A percentile compares a stretch with the other conserved stretches of the same genome.
phyloP scores from a whole-genome alignment of 2,113 vertebrate genomes.

The Beaufortia kweichowensis region DNA sequence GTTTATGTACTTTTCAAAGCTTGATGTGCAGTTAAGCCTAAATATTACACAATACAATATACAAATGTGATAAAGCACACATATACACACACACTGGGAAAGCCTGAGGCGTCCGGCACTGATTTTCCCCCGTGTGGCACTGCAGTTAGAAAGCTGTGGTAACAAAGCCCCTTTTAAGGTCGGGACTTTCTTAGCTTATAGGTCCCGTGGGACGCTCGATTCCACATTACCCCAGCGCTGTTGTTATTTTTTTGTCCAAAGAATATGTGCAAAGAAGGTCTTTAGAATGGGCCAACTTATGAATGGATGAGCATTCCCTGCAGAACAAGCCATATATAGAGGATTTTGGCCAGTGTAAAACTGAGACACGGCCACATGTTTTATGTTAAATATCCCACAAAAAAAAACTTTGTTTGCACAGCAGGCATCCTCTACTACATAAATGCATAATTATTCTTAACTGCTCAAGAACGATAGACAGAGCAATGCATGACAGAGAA shows the following conservation, averaged over 20 bases:
- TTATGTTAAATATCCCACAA: neutral
- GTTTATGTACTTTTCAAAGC: slow-evolving; percentile 33
- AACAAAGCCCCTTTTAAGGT: slow-evolving; percentile 71
- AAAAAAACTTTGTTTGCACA: neutral
- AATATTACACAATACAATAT: slow-evolving; percentile 3
- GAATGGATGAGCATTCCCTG: slow-evolving; percentile 11
- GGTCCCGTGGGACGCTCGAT: slow-evolving; percentile 47
- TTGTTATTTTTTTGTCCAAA: slow-evolving; percentile 30
- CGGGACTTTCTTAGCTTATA: slow-evolving; percentile 54
- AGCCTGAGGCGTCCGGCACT: neutral
- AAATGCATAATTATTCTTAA: slow-evolving; percentile 15
- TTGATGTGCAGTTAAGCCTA: slow-evolving; percentile 32
- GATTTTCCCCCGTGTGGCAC: slow-evolving; percentile 25
- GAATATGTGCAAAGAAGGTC: slow-evolving; percentile 26
- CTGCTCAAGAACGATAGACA: neutral
- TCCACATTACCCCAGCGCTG: slow-evolving; percentile 40
- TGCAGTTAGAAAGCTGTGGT: slow-evolving; percentile 49
- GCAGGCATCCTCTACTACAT: neutral
- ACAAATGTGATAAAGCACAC: slow-evolving; percentile 21
- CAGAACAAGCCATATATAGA: slow-evolving; percentile 27
- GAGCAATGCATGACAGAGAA: neutral
- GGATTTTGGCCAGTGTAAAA: neutral
- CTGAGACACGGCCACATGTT: neutral
- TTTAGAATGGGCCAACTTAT: slow-evolving; percentile 33
- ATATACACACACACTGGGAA: slow-evolving; percentile 25